Percentiles rank a stretch among this genome's conserved stretches.
Evolutionary conservation across 2,888 invertebrate species (phyloP).

Genomic region (Acrocyrtus sp.): DNA sequence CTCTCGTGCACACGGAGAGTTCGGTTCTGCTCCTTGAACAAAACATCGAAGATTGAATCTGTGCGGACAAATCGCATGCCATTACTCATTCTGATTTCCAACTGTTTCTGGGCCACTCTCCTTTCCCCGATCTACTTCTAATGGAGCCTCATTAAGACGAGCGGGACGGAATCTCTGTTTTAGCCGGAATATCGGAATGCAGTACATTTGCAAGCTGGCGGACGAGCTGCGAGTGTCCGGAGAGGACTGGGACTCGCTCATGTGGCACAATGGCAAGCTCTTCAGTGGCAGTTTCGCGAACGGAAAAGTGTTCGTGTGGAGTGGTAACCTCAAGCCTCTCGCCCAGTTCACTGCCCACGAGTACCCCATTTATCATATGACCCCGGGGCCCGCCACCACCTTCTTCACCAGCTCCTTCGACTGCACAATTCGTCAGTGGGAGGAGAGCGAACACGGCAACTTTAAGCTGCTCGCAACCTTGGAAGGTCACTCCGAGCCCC

Average conservation of each 20-base stretch:
- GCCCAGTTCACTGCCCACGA: slow-evolving; percentile 71
- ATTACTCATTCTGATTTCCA: too few species aligned
- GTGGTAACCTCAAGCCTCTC: slow-evolving; percentile 67
- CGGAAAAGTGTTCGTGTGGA: slow-evolving; percentile 67
- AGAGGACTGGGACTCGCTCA: slow-evolving; percentile 47
- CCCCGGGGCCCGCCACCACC: slow-evolving; percentile 70
- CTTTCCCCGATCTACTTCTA: too few species aligned
- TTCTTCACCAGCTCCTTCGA: slow-evolving; percentile 75
- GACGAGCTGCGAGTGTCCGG: slow-evolving; percentile 14
- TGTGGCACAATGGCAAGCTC: slow-evolving; percentile 53
- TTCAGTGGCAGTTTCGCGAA: slow-evolving; percentile 44
- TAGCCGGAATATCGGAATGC: too few species aligned
- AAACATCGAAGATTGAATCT: too few species aligned
- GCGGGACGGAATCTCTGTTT: too few species aligned
- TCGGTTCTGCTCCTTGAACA: too few species aligned
- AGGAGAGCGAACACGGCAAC: slow-evolving; percentile 18
- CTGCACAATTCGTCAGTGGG: slow-evolving; percentile 68
- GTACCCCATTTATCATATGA: slow-evolving; percentile 73
- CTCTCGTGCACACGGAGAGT: too few species aligned
- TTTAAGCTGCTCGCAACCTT: slow-evolving; percentile 37
- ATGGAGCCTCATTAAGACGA: too few species aligned
- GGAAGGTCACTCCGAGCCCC: slow-evolving; percentile 56
- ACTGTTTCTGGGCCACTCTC: too few species aligned
- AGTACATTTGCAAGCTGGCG: slow-evolving; percentile 31
- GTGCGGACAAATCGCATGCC: too few species aligned